Evolutionary conservation across 2,888 invertebrate species (phyloP), one percentile per base, ranked within the genome.

Genomic region (Caenorhabditis macrosperma): DNA sequence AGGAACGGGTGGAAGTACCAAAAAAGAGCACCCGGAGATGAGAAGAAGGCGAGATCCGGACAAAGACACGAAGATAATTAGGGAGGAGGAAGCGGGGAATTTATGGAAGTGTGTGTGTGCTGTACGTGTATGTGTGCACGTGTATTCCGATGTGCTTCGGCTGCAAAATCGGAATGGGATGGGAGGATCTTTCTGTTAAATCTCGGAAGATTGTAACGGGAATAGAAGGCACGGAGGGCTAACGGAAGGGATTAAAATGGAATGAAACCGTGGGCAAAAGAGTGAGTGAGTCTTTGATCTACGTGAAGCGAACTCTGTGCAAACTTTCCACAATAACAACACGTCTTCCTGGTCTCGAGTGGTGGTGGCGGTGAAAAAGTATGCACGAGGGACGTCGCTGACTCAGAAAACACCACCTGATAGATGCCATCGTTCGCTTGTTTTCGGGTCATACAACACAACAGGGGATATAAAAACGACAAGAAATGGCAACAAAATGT

Each of bases 361-460:
- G 24, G 22, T 50, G 28, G 44, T 30, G 44, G 17, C 71, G 54
- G 71, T 61, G 71, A 63, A 72, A 72, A 63, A 72, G 71, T 63
- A 72, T 72, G 46, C 71, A 72, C 71, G 22, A 55, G 71, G 71
- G 71, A 72, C 61, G 22, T 15, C 3, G 17, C 22, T 28, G 30
- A 30, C 48, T 17, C n/a, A 60, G 41, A 71, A 71, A 61, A 61
- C 61, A 71, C 44, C 71, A 71, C 71, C 71, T 69, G 68, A 59
- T 69, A 60, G 48, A 50, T 59, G 68, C 55, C 44, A 44, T 44
- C 41, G 55, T 22, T 35, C 9, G 61, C 46, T 71, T 71, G 60
- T 69, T 69, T 68, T 69, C 30, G 69, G 69, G 69, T 71, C 60
- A 71, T 61, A 30, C 46, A 52, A 38, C 60, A 41, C 50, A 59